phyloP scores from a whole-genome alignment of 2,797 vertebrate species.

The Sebastes trivittatus region DNA sequence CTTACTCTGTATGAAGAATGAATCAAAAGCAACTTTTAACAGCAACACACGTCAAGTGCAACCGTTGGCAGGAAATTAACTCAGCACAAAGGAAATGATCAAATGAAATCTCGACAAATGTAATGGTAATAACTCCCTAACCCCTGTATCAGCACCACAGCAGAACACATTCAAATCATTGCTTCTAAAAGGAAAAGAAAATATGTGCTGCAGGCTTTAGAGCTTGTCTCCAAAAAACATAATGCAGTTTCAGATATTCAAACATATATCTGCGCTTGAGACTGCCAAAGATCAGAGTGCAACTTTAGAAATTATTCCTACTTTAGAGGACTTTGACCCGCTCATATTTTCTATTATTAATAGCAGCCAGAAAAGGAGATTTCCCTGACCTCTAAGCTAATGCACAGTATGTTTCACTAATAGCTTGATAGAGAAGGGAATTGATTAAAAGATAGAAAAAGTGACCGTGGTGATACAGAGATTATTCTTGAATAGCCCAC shows the following conservation, averaged over 20 bases:
- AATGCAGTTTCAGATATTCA: conserved; percentile 1
- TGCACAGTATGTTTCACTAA: not conserved
- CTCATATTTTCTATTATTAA: conserved; percentile 17
- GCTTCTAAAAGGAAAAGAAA: not conserved
- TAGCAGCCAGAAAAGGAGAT: not conserved
- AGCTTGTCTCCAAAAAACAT: not conserved
- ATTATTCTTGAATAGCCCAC: conserved; percentile 1
- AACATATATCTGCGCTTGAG: not conserved
- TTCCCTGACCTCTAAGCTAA: conserved; percentile 25
- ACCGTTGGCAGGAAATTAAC: not conserved
- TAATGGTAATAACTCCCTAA: not conserved
- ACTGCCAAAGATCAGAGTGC: not conserved
- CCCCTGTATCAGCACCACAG: not conserved
- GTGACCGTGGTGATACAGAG: not conserved
- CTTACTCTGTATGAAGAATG: not conserved
- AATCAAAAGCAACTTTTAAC: not conserved
- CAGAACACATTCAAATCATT: not conserved
- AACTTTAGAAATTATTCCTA: conserved; percentile 2
- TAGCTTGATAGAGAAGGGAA: conserved; percentile 9
- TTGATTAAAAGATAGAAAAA: conserved; percentile 24
- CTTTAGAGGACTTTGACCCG: conserved; percentile 17
- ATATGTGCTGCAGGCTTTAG: not conserved
- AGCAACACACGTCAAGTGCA: not conserved
- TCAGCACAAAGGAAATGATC: not conserved
- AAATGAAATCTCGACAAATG: not conserved